These are phyloP conservation scores for Helicolenus hilgendorfi DNA, from an alignment of 2,797 vertebrate genomes.

Conservation along the genomic window DNA sequence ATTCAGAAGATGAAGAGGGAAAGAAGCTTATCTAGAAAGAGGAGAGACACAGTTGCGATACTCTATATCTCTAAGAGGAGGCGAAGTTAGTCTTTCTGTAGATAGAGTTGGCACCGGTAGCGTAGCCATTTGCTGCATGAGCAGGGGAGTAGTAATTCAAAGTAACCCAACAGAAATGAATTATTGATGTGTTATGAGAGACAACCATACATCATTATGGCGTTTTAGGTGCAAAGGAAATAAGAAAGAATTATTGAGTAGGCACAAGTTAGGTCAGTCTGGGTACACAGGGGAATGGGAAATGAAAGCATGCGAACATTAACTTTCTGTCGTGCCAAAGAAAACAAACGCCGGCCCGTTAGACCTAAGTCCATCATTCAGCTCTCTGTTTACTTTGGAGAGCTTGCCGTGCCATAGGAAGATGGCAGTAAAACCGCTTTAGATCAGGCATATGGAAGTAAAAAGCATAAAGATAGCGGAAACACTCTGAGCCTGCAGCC, in stretches of 20 bases:
- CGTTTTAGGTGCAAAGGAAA: slow-evolving; percentile 60
- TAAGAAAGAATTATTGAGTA: slow-evolving; percentile 68
- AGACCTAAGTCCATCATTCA: slow-evolving; percentile 45
- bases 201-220: slow-evolving; percentile 74
- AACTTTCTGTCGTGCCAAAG: slow-evolving; percentile 18
- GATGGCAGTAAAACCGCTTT: slow-evolving; percentile 48
- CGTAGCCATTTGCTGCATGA: slow-evolving; percentile 32
- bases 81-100: slow-evolving; percentile 15
- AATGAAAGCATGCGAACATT: slow-evolving; percentile 1
- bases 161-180: slow-evolving; percentile 72
- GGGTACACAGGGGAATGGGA: slow-evolving; percentile 11
- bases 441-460: slow-evolving; percentile 55
- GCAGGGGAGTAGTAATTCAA: slow-evolving; percentile 58
- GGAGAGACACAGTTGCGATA: slow-evolving; percentile 6
- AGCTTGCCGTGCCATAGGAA: slow-evolving; percentile 18
- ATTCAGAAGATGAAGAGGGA: slow-evolving; percentile 14
- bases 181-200: slow-evolving; percentile 71
- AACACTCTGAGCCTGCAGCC: slow-evolving; percentile 60
- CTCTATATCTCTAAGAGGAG: not conserved
- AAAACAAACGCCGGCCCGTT: slow-evolving; percentile 29
- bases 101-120: slow-evolving; percentile 45
- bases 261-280: slow-evolving; percentile 41
- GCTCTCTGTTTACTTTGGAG: slow-evolving; percentile 54
- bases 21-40: slow-evolving; percentile 43
- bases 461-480: slow-evolving; percentile 31